These are phyloP conservation scores for Callipepla squamata DNA, from an alignment of 2,113 vertebrate genomes.

Conservation along the genomic window DNA sequence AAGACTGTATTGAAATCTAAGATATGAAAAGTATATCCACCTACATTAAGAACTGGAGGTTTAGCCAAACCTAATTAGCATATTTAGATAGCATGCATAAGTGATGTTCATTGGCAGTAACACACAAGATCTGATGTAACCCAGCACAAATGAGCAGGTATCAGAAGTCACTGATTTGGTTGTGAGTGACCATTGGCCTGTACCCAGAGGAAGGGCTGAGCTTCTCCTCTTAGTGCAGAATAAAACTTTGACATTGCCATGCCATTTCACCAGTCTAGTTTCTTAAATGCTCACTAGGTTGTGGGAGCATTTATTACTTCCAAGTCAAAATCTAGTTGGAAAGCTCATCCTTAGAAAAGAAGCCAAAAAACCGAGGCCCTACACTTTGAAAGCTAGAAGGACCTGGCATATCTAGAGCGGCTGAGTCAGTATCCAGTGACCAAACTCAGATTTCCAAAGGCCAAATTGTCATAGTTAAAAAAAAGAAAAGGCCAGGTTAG, in stretches of 20 bases:
- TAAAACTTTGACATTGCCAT: background rate
- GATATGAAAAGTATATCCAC: background rate
- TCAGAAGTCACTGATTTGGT: background rate
- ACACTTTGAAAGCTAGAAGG: background rate
- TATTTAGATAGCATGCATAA: background rate
- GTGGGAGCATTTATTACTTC: background rate
- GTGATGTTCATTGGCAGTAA: background rate
- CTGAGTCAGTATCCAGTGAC: background rate
- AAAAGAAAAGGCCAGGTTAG: background rate
- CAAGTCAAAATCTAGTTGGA: background rate
- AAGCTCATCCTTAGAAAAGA: background rate
- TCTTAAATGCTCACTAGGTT: background rate
- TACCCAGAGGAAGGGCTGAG: background rate
- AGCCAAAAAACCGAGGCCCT: background rate
- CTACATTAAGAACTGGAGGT: background rate
- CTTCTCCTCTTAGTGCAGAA: background rate
- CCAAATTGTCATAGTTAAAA: background rate
- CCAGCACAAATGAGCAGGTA: background rate
- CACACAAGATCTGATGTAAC: background rate
- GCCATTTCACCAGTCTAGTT: background rate
- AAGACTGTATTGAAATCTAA: background rate
- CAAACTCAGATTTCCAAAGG: background rate
- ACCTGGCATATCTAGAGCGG: background rate
- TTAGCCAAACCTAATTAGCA: background rate
- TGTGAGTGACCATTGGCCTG: background rate